phyloP scores from a whole-genome alignment of 2,888 invertebrate genomes.

The Lochmaea capreae region DNA sequence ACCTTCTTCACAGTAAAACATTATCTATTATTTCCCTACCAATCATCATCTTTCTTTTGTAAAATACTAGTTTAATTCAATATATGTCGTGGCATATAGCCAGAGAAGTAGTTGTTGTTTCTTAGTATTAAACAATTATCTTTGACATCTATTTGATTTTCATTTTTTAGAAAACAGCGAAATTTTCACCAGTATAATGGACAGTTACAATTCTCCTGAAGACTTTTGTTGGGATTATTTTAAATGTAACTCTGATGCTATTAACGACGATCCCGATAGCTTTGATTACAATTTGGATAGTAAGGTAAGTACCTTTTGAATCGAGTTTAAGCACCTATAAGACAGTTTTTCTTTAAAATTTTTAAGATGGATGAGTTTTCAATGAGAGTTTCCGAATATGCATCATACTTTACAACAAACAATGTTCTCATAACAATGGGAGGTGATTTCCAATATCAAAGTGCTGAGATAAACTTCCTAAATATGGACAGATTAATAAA shows the following conservation, averaged over 20 bases:
- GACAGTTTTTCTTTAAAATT: not conserved
- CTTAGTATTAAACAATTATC: no score
- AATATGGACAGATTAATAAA: conserved; percentile 70
- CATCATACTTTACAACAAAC: conserved; percentile 65
- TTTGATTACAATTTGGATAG: conserved; percentile 70
- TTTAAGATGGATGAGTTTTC: conserved; percentile 27
- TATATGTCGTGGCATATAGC: no score
- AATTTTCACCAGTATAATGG: conserved; percentile 45
- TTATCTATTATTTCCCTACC: no score
- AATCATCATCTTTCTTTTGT: no score
- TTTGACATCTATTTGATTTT: no score
- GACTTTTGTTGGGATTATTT: conserved; percentile 68
- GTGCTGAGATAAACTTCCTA: conserved; percentile 70
- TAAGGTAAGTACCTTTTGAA: conserved; percentile 41
- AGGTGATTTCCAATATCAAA: conserved; percentile 73
- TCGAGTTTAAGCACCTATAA: conserved; percentile 1
- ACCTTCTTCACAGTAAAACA: no score
- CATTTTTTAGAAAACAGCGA: conserved; percentile 33
- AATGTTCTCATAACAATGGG: conserved; percentile 76
- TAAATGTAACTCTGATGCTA: conserved; percentile 63
- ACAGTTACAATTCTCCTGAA: conserved; percentile 51
- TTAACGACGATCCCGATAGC: conserved; percentile 69
- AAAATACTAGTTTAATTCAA: no score
- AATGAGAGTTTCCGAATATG: conserved; percentile 55
- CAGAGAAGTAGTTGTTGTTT: no score